Evolutionary conservation across 2,797 vertebrate species (phyloP).

Genomic region (Ciconia nigra): DNA sequence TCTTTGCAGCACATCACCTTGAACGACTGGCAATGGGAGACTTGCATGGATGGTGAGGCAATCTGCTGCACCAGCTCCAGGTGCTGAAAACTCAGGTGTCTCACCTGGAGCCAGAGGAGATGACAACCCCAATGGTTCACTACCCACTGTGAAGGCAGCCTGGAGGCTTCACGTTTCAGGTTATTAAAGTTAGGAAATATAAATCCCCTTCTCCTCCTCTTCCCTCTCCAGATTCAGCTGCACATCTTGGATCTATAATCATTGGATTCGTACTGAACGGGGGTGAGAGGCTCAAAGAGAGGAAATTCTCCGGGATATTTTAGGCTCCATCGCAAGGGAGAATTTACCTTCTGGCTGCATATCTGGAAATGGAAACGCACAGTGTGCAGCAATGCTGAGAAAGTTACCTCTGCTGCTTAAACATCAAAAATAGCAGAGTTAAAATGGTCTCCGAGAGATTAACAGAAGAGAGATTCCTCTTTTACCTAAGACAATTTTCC

Average conservation of each 20-base stretch:
- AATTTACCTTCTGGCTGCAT: neutral
- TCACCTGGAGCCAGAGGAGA: neutral
- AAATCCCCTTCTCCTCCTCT: neutral
- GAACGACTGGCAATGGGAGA: neutral
- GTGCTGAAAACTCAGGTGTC: neutral
- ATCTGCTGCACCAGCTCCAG: neutral
- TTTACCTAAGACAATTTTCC: neutral
- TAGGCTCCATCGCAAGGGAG: neutral
- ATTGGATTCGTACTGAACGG: neutral
- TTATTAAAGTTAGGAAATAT: neutral
- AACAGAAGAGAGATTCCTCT: neutral
- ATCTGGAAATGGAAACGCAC: neutral
- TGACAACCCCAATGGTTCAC: neutral
- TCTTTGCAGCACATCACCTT: neutral
- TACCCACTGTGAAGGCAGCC: fast-evolving
- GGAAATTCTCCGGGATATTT: constrained; percentile 33
- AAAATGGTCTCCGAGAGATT: neutral
- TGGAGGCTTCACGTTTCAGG: neutral
- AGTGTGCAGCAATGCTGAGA: neutral
- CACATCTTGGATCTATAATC: neutral
- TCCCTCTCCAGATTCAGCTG: neutral
- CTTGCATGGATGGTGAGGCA: neutral
- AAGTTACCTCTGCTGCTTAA: neutral
- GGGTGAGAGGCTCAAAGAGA: neutral
- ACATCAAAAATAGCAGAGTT: neutral